Evolutionary conservation across 1,140 invertebrate species (phyloP), one percentile per base, ranked within the genome.

Genomic region (Hypsibius dujardini): DNA sequence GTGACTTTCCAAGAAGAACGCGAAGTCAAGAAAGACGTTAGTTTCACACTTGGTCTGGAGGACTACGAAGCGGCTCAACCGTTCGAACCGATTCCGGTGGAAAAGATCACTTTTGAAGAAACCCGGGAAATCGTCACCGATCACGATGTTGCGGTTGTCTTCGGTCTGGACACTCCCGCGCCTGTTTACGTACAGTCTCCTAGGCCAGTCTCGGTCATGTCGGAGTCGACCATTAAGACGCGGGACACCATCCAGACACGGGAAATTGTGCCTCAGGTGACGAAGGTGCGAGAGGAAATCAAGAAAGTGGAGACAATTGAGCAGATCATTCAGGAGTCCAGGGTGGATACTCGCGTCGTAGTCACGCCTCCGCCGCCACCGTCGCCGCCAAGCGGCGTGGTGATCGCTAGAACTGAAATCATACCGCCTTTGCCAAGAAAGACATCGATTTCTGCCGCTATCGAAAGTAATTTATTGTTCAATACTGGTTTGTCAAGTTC

Each of bases 91-190:
- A 14, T 67, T 14, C 62, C 62, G 3, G 42, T 67, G 7, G 62
- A 67, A 67, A 67, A 67, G 42, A 14, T 67, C 62, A 67, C 62
- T 3, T 67, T 67, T 67, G 62, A 14, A 67, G 62, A 67, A 67
- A 67, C 62, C 12, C 62, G 62, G 3, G 62, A 14, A 42, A 42
- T 67, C 7, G 12, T 42, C 3, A 42, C 62, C 42, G 7, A 67
- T 3, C 42, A 14, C 3, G 7, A 7, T 3, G 62, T 67, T 3
- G 62, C 62, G 12, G 7, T 67, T 12, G 45, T 42, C 42, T 67
- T 67, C 62, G 62, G 62, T 14, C 7, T 67, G 7, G 62, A 67
- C 7, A 42, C 12, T 12, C 62, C 62, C 12, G 7, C 62, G 7
- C 62, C 62, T 14, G 50, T 56, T 56, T n/a, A 7, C 50, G n/a